Base-by-base conservation (phyloP, 1,140 invertebrate species). In the Musca vetustissima region DNA sequence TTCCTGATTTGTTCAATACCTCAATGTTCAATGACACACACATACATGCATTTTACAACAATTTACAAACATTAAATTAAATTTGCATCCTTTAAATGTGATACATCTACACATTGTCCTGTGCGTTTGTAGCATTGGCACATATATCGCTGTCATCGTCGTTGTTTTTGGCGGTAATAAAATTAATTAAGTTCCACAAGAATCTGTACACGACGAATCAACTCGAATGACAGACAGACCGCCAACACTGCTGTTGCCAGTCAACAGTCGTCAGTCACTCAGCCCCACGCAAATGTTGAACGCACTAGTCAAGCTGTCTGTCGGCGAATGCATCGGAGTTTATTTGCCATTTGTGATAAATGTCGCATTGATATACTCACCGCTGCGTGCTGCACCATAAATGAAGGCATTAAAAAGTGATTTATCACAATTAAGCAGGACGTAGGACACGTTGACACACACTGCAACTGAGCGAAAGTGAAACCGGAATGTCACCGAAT, bases 381-480 rank as follows among this genome's bases (percentile, higher is more conserved):
- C 28, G 25, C 28, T 61, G 57, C 57, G 36, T 61, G n/a, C 19
- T 61, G 28, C 28, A 61, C 28, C 55, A 59, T 59, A 59, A 59
- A 59, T 59, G 25, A 28, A 32, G 55, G 57, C 57, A 61, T 61
- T 61, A 61, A 36, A 61, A 61, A 19, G 57, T 36, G 36, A 61
- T 61, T 61, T 61, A 61, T 61, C 57, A 61, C 32, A 61, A 61
- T 61, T 61, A 61, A 61, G 15, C 32, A 61, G 14, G 25, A 59
- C 1, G 36, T 11, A 43, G 36, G 36, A 43, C 36, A 9, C 36
- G 36, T 9, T 43, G 36, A 43, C 36, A 13, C 6, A 43, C 36
- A 43, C 13, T 43, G 36, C 36, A 43, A 11, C 1, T 13, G 36
- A 43, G 13, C 1, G 36, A 43, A 43, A 43, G 36, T 43, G 36